These are phyloP conservation scores for Nycteola revayana DNA, from an alignment of 2,888 invertebrate genomes.

Conservation along the genomic window DNA sequence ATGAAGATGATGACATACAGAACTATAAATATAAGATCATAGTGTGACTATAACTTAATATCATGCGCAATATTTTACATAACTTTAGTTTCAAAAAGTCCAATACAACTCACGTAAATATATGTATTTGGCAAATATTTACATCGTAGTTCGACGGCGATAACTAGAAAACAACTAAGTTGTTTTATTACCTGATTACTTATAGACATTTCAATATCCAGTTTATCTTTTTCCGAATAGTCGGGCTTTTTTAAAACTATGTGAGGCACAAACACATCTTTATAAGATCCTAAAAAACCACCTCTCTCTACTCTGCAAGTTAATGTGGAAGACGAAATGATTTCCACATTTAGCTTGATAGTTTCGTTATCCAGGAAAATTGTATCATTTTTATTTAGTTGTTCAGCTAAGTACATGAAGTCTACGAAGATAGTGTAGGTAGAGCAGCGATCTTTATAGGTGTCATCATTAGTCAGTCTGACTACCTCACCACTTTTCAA, in stretches of 20 bases:
- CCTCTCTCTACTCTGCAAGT: constrained; percentile 69
- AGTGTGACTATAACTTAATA: no score
- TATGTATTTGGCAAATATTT: no score
- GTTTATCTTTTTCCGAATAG: constrained; percentile 59
- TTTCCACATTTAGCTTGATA: constrained; percentile 87
- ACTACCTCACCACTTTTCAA: constrained; percentile 67
- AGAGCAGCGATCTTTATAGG: constrained; percentile 79
- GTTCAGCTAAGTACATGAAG: constrained; percentile 73
- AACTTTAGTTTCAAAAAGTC: no score
- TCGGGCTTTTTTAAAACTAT: constrained; percentile 63
- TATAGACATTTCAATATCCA: constrained; percentile 57
- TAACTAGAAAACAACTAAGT: no score
- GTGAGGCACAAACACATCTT: constrained; percentile 68
- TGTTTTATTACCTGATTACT: constrained; percentile 56
- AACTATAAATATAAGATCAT: no score
- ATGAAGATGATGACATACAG: no score
- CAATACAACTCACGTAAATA: no score
- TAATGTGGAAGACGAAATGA: constrained; percentile 62
- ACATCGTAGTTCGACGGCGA: no score
- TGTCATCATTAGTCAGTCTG: constrained; percentile 78
- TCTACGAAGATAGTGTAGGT: constrained; percentile 80
- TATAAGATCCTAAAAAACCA: constrained; percentile 61
- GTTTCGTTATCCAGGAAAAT: constrained; percentile 85
- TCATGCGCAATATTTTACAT: no score
- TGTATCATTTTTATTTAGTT: constrained; percentile 71